Conservation (phyloP, 2,797 vertebrate genomes). For the Schizothorax lantsangensis region DNA sequence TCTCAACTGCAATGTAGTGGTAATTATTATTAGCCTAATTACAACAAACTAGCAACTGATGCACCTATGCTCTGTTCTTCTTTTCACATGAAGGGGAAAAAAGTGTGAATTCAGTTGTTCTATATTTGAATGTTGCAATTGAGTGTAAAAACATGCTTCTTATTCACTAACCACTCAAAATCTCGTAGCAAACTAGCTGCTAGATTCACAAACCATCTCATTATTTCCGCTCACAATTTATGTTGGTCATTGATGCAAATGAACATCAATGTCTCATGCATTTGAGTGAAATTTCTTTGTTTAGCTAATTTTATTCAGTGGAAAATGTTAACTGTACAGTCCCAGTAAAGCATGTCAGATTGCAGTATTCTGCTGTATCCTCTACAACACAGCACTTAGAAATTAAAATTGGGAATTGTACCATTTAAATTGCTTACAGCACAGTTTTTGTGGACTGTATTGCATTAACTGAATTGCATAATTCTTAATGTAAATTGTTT, state of each 20-base stretch:
- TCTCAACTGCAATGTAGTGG: background rate
- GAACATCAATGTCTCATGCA: background rate
- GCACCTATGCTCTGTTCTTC: background rate
- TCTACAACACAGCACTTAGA: background rate
- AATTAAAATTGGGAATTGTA: too few relatives aligned
- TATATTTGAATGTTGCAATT: background rate
- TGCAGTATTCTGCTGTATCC: background rate
- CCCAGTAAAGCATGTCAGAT: background rate
- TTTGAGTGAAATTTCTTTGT: background rate
- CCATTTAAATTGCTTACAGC: background rate
- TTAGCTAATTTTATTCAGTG: background rate
- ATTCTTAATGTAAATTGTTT: background rate
- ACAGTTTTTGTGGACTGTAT: background rate
- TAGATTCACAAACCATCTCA: background rate
- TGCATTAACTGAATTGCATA: background rate
- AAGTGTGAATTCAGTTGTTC: background rate
- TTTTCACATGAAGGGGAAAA: background rate
- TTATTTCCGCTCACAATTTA: background rate
- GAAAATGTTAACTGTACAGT: background rate
- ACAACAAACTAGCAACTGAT: slow-evolving; percentile 17
- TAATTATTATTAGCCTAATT: slow-evolving; percentile 31
- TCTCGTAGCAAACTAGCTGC: background rate
- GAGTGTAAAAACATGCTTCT: background rate
- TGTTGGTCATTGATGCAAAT: background rate
- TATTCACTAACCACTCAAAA: background rate